phyloP scores from a whole-genome alignment of 2,888 invertebrate species.

The Rhagophthalmus giganteus region DNA sequence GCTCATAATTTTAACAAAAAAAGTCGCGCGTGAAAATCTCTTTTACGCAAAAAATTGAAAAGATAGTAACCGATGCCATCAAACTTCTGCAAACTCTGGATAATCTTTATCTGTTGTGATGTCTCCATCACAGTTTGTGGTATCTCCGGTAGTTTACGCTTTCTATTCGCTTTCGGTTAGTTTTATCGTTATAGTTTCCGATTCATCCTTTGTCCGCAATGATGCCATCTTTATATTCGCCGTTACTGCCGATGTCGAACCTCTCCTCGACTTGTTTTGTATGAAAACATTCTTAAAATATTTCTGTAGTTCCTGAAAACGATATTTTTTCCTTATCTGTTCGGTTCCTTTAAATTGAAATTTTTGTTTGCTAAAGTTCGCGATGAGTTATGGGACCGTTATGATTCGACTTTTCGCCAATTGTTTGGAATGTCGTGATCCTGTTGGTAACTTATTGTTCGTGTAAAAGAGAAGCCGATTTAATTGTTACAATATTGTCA shows the following conservation, averaged over 20 bases:
- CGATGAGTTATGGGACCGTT: neutral
- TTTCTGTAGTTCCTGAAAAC: neutral
- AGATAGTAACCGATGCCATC: conserved; percentile 11
- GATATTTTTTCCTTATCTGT: neutral
- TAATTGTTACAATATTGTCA: too few relatives aligned
- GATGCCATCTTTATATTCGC: conserved; percentile 37
- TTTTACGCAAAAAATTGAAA: too few relatives aligned
- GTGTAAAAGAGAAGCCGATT: too few relatives aligned
- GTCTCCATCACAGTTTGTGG: conserved; percentile 42
- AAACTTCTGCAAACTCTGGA: conserved; percentile 28
- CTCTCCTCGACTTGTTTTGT: conserved; percentile 28
- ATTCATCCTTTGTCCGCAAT: conserved; percentile 47
- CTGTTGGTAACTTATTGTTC: too few relatives aligned
- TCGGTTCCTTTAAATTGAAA: neutral
- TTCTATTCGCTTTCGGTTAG: conserved; percentile 51
- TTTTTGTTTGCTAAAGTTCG: neutral
- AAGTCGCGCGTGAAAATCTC: too few relatives aligned
- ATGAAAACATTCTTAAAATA: conserved; percentile 10
- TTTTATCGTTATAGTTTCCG: conserved; percentile 54
- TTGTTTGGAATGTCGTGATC: too few relatives aligned
- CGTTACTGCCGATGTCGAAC: conserved; percentile 22
- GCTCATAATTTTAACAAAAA: too few relatives aligned
- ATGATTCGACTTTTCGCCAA: too few relatives aligned
- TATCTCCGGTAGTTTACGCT: conserved; percentile 46
- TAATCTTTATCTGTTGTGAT: conserved; percentile 52